Percentiles rank a stretch among this genome's conserved stretches.
phyloP scores from a whole-genome alignment of 2,113 vertebrate genomes.

The Willisornis vidua region DNA sequence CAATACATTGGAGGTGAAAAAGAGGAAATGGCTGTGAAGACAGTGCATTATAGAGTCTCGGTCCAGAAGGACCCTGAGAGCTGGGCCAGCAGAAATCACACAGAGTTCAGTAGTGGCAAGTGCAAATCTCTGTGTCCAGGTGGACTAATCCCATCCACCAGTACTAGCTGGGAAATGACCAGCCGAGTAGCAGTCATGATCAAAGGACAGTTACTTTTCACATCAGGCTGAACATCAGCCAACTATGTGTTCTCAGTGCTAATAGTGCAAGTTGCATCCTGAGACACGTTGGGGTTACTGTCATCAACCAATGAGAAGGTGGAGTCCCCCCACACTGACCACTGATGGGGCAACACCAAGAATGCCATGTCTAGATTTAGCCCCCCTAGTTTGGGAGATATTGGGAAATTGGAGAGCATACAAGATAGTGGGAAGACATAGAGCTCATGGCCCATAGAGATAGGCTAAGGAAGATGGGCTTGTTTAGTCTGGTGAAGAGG shows the following conservation, averaged over 20 bases:
- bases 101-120: not conserved
- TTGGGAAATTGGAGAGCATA: not conserved
- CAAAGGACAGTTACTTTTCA: not conserved
- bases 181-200: not conserved
- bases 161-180: not conserved
- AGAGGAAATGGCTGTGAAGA: not conserved
- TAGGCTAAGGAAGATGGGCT: not conserved
- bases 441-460: not conserved
- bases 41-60: not conserved
- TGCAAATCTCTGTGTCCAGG: not conserved
- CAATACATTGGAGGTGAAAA: not conserved
- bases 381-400: not conserved
- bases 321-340: not conserved
- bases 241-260: not conserved
- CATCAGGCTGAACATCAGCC: not conserved
- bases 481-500: not conserved
- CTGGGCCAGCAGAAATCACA: not conserved
- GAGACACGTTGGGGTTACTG: not conserved
- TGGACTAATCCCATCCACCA: rapidly evolving
- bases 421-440: not conserved
- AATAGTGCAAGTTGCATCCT: not conserved
- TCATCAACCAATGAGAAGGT: not conserved
- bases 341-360: not conserved
- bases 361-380: not conserved
- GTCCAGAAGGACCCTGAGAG: not conserved